Base-by-base conservation (phyloP, 2,888 invertebrate species). In the Pterostichus madidus region DNA sequence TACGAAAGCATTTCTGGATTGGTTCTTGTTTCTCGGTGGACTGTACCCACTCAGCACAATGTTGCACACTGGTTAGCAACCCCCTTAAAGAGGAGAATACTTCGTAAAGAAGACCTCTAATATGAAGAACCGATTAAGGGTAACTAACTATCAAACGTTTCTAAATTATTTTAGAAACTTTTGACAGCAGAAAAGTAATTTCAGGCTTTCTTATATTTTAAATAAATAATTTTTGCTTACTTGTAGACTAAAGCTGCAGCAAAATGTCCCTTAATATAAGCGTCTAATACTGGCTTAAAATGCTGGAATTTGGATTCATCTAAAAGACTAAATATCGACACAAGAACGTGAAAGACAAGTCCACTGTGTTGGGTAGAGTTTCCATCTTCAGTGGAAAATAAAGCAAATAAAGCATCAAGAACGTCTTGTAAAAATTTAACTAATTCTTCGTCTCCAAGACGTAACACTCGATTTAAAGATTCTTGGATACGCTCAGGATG, bases 381-480 rank as follows among this genome's bases (percentile, higher is more conserved):
- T 24, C 97, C 97, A 88, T 98, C 97, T 89, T 97, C 97, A 7
- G 97, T 97, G 6, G 97, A 96, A 88, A 98, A 97, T 92, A 99
- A 94, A 15, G 97, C 96, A 89, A 98, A 98, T 1, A 99, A 90
- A 0, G 97, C 96, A 88, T 99, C 98, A 10, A 99, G 91, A 1
- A 98, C 97, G 88, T 98, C 98, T 89, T 98, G 96, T 1, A 99
- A 91, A 89, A 98, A 98, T 91, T 98, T 98, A 11, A 98, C 97
- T 53, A 98, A 91, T 88, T 98, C 98, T 89, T 98, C 97, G 86
- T 96, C 95, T 5, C 95, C 95, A n/a, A 98, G 91, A 5, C 95
- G 92, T 84, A 97, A 89, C 0, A 98, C 96, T 73, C 96, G 93
- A 0, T 95, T 93, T 11, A 98, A 90, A 0, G 97, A 97, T 85